Conservation (phyloP, 1,140 invertebrate species). For the Euschistus heros region DNA sequence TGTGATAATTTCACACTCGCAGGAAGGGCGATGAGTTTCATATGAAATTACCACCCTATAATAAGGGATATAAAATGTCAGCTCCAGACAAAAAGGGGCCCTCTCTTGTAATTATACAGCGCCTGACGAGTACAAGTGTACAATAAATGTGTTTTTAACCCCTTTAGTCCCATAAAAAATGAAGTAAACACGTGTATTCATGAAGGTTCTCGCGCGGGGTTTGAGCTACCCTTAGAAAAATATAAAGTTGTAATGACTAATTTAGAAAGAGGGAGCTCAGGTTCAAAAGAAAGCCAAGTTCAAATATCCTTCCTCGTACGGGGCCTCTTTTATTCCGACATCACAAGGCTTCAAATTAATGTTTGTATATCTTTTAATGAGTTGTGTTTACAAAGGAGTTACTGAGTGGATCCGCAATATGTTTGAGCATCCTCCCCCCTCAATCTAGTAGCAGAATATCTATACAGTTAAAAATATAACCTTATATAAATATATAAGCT, state of each 20-base stretch:
- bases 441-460: slow-evolving; percentile 3
- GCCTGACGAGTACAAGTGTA: neutral
- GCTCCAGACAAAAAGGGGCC: too few species aligned
- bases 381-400: slow-evolving; percentile 14
- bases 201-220: neutral
- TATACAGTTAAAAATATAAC: neutral
- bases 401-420: neutral
- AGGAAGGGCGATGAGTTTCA: too few species aligned
- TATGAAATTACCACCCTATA: too few species aligned
- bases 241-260: slow-evolving; percentile 12
- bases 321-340: slow-evolving; percentile 5
- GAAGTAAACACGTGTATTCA: slow-evolving; percentile 11
- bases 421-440: neutral
- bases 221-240: neutral
- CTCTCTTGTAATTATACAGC: too few species aligned
- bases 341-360: slow-evolving; percentile 13
- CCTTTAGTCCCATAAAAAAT: neutral
- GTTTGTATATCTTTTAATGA: slow-evolving; percentile 15
- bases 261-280: neutral
- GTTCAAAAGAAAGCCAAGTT: slow-evolving; percentile 8
- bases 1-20: too few species aligned
- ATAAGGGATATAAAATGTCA: too few species aligned
- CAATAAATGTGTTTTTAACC: slow-evolving; percentile 7
- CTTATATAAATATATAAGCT: neutral
- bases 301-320: slow-evolving; percentile 2